phyloP scores from a whole-genome alignment of 1,140 invertebrate genomes.

The Gryon sp. region DNA sequence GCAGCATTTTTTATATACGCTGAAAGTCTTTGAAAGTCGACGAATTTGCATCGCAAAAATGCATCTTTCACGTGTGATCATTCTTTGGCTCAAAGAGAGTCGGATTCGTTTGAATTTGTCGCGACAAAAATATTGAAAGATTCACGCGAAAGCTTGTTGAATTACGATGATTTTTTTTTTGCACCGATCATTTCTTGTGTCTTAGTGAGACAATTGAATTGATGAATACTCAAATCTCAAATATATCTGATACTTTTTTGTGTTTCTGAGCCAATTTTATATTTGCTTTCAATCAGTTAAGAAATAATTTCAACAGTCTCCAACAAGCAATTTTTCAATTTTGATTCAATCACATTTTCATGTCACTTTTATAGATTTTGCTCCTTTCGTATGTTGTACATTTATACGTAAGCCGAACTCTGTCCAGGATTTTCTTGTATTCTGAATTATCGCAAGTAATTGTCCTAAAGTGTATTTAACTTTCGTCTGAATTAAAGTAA shows the following conservation, averaged over 20 bases:
- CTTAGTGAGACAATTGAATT: conserved; percentile 4
- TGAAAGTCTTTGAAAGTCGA: conserved; percentile 20
- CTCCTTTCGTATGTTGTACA: too few species aligned
- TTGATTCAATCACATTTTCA: too few species aligned
- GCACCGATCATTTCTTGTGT: conserved; percentile 16
- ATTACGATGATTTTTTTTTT: conserved; percentile 38
- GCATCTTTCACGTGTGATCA: conserved; percentile 30
- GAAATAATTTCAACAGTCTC: background rate
- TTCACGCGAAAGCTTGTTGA: conserved; percentile 35
- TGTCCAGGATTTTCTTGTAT: background rate
- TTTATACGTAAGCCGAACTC: background rate
- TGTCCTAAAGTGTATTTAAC: background rate
- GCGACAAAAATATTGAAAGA: conserved; percentile 40
- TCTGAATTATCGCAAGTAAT: background rate
- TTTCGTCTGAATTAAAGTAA: conserved; percentile 10
- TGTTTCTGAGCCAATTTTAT: background rate
- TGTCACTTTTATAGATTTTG: too few species aligned
- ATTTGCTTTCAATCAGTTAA: too few species aligned
- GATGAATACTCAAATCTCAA: background rate
- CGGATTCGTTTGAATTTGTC: conserved; percentile 30
- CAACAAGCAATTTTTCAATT: background rate
- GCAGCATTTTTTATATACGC: background rate
- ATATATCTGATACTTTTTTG: background rate
- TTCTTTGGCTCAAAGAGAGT: conserved; percentile 30
- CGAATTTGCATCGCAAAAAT: conserved; percentile 51